Evolutionary conservation across 2,113 vertebrate species (phyloP), one percentile per base, ranked within the genome.

Genomic region (Otolemur garnettii): DNA sequence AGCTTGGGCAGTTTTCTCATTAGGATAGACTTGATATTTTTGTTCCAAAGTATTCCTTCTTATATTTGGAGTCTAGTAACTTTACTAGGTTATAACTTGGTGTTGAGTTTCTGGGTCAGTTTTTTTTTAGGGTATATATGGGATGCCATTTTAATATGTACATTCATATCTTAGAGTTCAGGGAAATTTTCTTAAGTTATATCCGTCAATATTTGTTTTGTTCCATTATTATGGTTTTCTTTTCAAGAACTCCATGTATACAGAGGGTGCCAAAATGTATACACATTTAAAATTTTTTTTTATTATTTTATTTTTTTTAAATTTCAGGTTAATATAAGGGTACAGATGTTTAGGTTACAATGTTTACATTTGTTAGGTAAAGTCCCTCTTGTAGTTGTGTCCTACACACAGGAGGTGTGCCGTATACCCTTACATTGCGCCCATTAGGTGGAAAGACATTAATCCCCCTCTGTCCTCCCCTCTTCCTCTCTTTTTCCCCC

Each of bases 201-300:
- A 66, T 60, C 28, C 26, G 89, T 80, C 11, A 55, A 13, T 82
- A 57, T 85, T 93, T 60, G 30, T 83, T 72, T 90, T 45, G 28
- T 87, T 74, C 55, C 17, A 35, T 93, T 85, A 68, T 84, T 84
- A 78, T 92, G 64, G 13, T 83, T 87, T 90, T 50, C 30, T 92
- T 84, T 90, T 71, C 21, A 96, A 77, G 45, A 85, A 85, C 28
- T 62, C 68, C 12, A 35, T 19, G 21, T 42, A 74, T 17, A 53
- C 2, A 42, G 9, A 55, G 45, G 45, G 45, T 50, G 45, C 45
- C 45, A 50, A 50, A 50, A 50, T 50, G 45, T 50, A 50, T 50
- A 50, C 45, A 50, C 45, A 50, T 50, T 50, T 10, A 50, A 50
- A 50, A 50, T 50, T 50, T 50, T 50, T 1, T 50, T 50, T 50